phyloP scores from a whole-genome alignment of 2,888 invertebrate species.

The Seira sanloemensis region DNA sequence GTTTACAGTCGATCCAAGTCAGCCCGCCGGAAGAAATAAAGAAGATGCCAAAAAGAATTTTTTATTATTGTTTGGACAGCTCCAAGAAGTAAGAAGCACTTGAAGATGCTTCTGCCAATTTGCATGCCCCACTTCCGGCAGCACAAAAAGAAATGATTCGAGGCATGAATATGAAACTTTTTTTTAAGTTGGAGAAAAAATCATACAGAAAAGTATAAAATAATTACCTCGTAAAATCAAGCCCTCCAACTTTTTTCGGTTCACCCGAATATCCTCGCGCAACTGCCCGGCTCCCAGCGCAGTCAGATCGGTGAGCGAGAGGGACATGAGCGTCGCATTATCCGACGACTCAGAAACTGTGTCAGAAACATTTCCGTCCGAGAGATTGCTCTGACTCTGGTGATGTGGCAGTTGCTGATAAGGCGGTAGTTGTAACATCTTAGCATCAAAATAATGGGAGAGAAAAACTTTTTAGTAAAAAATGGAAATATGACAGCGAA shows the following conservation, averaged over 20 bases:
- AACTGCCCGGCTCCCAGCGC: conserved; percentile 71
- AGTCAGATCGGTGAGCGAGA: conserved; percentile 71
- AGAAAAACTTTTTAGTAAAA: not conserved
- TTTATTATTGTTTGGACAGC: too few relatives aligned
- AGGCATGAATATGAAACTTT: not conserved
- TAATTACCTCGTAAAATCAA: conserved; percentile 70
- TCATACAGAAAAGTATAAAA: too few relatives aligned
- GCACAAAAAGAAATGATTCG: not conserved
- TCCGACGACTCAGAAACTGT: conserved; percentile 73
- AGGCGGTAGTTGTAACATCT: conserved; percentile 62
- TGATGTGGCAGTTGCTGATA: conserved; percentile 58
- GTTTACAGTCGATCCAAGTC: too few relatives aligned
- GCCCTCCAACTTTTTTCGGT: conserved; percentile 72
- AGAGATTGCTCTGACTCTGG: conserved; percentile 64
- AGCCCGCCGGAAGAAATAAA: too few relatives aligned
- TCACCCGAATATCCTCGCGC: conserved; percentile 72
- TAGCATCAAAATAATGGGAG: conserved; percentile 26
- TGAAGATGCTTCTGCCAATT: too few relatives aligned
- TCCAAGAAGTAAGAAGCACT: too few relatives aligned
- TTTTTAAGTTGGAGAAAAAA: too few relatives aligned
- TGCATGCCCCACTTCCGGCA: not conserved
- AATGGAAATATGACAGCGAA: too few relatives aligned
- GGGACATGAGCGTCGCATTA: conserved; percentile 72
- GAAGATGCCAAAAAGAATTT: too few relatives aligned
- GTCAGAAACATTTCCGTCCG: conserved; percentile 69